Evolutionary conservation across 2,797 vertebrate genomes (phyloP), one percentile per base, ranked within the genome.

Genomic region (Phyllotis vaccarum): DNA sequence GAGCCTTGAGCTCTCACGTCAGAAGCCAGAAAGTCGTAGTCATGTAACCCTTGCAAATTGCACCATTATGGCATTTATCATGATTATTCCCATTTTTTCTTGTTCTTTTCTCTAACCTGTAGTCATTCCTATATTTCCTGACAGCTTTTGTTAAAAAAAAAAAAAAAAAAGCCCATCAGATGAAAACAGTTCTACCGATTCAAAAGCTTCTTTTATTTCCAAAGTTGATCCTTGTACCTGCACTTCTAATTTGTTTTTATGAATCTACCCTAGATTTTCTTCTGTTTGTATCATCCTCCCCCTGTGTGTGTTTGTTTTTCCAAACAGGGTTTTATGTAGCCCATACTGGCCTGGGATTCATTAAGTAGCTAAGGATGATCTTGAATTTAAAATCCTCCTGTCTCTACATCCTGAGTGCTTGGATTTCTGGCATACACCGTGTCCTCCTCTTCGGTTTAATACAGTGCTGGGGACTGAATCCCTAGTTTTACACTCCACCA

Each of bases 161-260:
- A 56, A n/a, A 37, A 17, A 60, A 46, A 43, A 43, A 19, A 40
- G 80, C 16, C 8, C 56, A 34, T 82, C 72, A 87, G 21, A 43
- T 80, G 66, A 56, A 58, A 83, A 49, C 2, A 49, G 1, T 40
- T n/a, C 12, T 88, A 49, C 54, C 86, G 54, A 46, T 75, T 93
- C 66, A 93, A 37, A 90, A 66, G 3, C 76, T 83, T 68, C 13
- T 24, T 60, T 90, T 21, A 66, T 93, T 94, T 93, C 43, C 54
- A 89, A 58, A 43, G n/a, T 60, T 91, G 83, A 94, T 89, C 74
- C 13, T 91, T 87, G 66, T 94, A 34, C 49, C 7, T 37, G 17
- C 37, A 31, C 19, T 78, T 94, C 21, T 58, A 27, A 85, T 90
- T 90, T 93, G 82, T 14, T 86, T 92, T 79, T 90, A 56, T 21